Evolutionary conservation across 2,888 invertebrate species (phyloP).

Genomic region (Dasypolia templi): DNA sequence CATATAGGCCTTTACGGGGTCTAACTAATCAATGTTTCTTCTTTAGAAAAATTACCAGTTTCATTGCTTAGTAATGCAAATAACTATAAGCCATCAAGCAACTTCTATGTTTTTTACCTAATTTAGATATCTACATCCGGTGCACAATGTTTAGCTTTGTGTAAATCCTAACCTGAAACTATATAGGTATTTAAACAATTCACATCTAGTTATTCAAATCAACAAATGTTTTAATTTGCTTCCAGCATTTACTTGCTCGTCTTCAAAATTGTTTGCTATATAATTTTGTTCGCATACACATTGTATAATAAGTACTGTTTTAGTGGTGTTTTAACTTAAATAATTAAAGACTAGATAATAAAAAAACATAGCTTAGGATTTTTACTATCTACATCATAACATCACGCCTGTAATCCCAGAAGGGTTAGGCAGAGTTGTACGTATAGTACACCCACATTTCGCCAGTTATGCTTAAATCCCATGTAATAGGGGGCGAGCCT

Average conservation of each 20-base stretch:
- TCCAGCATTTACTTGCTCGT: neutral
- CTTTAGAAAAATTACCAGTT: neutral
- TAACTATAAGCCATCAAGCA: neutral
- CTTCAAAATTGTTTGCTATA: slow-evolving; percentile 5
- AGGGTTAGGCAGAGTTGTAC: no score
- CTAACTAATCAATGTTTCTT: neutral
- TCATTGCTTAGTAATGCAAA: neutral
- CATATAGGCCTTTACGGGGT: neutral
- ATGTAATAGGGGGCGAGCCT: no score
- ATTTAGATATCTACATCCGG: slow-evolving; percentile 36
- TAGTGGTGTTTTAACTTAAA: neutral
- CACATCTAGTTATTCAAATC: slow-evolving; percentile 17
- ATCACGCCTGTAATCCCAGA: no score
- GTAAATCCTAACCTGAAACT: slow-evolving; percentile 32
- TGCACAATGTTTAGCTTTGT: slow-evolving; percentile 28
- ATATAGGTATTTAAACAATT: slow-evolving; percentile 3
- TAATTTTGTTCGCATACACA: neutral
- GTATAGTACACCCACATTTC: no score
- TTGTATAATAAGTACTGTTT: neutral
- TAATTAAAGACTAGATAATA: neutral
- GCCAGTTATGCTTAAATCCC: no score
- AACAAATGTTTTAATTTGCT: slow-evolving; percentile 14
- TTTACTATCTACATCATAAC: neutral
- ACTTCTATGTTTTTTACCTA: slow-evolving; percentile 20
- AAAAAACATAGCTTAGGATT: neutral